phyloP scores from a whole-genome alignment of 2,113 vertebrate species.

The Chiloscyllium plagiosum region DNA sequence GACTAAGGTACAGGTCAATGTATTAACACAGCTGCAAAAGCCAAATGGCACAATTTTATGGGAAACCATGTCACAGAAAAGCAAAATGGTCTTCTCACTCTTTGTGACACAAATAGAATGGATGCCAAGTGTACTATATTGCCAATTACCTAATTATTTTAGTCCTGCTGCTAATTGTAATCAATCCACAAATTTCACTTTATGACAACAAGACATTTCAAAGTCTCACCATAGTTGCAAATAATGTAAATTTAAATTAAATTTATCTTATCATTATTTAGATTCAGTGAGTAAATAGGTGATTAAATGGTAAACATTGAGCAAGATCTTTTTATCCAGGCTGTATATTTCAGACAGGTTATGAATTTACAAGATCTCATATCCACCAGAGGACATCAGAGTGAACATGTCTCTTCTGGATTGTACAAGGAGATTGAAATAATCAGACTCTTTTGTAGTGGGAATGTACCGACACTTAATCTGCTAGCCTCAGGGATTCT shows the following conservation, averaged over 20 bases:
- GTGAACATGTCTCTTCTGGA: too few species aligned
- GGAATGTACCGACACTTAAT: too few species aligned
- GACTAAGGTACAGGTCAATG: not conserved
- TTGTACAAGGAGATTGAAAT: too few species aligned
- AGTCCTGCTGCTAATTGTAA: not conserved
- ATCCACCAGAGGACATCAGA: too few species aligned
- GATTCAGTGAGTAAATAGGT: not conserved
- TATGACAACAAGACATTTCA: not conserved
- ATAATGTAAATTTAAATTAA: not conserved
- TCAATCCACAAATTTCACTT: not conserved
- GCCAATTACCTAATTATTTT: not conserved
- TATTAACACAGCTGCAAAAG: not conserved
- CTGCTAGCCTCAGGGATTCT: too few species aligned
- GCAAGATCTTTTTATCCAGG: not conserved
- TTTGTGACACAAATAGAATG: not conserved
- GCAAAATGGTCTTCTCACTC: not conserved
- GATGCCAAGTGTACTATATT: not conserved
- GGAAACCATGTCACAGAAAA: too few species aligned
- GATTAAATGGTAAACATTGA: not conserved
- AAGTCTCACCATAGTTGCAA: not conserved
- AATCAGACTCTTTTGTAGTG: too few species aligned
- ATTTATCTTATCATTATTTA: not conserved
- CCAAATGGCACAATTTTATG: not conserved
- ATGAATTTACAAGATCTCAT: too few species aligned
- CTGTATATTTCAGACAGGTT: not conserved